Evolutionary conservation across 2,888 invertebrate species (phyloP).

Genomic region (Neocrepidodera transversa): DNA sequence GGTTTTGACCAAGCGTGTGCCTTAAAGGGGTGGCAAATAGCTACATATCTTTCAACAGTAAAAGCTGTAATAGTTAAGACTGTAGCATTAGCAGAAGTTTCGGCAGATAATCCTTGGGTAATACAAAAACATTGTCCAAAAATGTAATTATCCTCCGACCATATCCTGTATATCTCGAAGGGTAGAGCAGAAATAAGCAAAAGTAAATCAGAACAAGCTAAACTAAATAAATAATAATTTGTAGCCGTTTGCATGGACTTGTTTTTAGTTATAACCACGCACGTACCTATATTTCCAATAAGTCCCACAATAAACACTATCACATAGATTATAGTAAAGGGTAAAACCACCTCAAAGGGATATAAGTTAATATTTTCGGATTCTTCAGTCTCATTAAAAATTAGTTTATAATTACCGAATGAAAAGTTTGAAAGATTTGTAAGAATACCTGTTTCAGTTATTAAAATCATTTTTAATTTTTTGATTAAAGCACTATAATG

Average conservation of each 20-base stretch:
- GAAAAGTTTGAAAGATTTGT: slow-evolving; percentile 12
- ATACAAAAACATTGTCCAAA: slow-evolving; percentile 83
- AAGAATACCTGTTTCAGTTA: background rate
- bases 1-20: slow-evolving; percentile 87
- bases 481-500: background rate
- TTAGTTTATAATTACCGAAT: slow-evolving; percentile 11
- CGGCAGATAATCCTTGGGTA: slow-evolving; percentile 77
- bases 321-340: slow-evolving; percentile 76
- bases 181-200: slow-evolving; percentile 83
- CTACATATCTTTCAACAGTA: slow-evolving; percentile 74
- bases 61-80: slow-evolving; percentile 83
- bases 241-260: slow-evolving; percentile 85
- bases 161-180: slow-evolving; percentile 80
- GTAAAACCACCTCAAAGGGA: slow-evolving; percentile 70
- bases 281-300: slow-evolving; percentile 83
- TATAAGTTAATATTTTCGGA: slow-evolving; percentile 47
- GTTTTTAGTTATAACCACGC: slow-evolving; percentile 86
- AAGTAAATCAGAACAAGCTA: slow-evolving; percentile 84
- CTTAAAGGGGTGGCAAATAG: slow-evolving; percentile 71
- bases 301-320: slow-evolving; percentile 80
- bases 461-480: slow-evolving; percentile 16
- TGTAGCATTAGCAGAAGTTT: slow-evolving; percentile 81
- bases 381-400: slow-evolving; percentile 1
- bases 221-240: slow-evolving; percentile 83
- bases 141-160: slow-evolving; percentile 78